Evolutionary conservation across 1,140 invertebrate genomes (phyloP).

Genomic region (Aphaenogaster rudis): DNA sequence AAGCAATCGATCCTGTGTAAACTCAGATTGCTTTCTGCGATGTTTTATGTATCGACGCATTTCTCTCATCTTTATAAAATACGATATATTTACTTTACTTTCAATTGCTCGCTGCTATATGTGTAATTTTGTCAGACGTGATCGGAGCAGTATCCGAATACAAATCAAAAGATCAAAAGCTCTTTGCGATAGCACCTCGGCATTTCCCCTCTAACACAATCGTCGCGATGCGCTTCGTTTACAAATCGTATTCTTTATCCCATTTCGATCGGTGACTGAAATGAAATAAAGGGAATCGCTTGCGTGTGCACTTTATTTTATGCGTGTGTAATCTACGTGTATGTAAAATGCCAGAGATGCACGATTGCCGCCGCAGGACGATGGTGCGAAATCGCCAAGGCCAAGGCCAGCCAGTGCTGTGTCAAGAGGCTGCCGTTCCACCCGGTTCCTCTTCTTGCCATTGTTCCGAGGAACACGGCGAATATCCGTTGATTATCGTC

Average conservation of each 20-base stretch:
- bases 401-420: conserved; percentile 73
- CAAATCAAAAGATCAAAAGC: background rate
- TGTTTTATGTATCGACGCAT: background rate
- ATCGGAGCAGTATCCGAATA: no score
- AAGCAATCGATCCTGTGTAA: background rate
- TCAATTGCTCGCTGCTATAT: background rate
- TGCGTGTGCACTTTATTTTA: background rate
- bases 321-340: background rate
- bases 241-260: background rate
- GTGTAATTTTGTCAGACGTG: background rate
- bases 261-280: background rate
- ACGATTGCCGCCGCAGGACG: conserved; percentile 58
- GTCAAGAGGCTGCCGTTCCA: conserved; percentile 72
- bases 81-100: background rate
- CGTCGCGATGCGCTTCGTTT: background rate
- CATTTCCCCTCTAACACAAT: background rate
- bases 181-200: background rate
- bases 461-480: conserved; percentile 66
- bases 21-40: background rate
- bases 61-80: background rate
- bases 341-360: conserved; percentile 29
- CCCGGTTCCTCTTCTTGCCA: conserved; percentile 41
- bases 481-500: conserved; percentile 66
- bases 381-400: conserved; percentile 69
- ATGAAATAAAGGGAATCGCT: background rate